Evolutionary conservation across 2,888 invertebrate species (phyloP), one percentile per base, ranked within the genome.

Genomic region (Arctia plantaginis): DNA sequence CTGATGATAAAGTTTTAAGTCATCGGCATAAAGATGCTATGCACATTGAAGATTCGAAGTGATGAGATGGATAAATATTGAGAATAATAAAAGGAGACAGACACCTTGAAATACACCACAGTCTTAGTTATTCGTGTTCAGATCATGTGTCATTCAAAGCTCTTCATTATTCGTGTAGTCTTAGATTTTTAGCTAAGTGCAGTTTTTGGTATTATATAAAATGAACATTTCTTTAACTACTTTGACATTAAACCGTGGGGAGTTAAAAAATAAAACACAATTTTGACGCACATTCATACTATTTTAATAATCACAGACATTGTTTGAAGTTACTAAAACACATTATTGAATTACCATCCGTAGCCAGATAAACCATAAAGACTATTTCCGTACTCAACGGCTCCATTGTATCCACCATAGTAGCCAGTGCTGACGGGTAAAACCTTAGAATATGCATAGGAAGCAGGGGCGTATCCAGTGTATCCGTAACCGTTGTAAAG

Each of bases 391-490:
- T 78, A 78, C 73, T 67, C 80, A 72, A n/a, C n/a, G 23, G 65
- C 72, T n/a, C 59, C 41, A 8, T 59, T 67, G 41, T 72, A 72
- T 10, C 67, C 67, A 35, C 67, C 51, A 51, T 51, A 51, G 23
- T 51, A 51, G 51, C 51, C 23, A 20, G 51, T 20, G 23, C 23
- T 23, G 51, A 20, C 20, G 51, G 51, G 51, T 23, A 51, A 23
- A 1, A 51, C 51, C 8, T 51, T 51, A 51, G 23, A 51, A 20
- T 23, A 51, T 23, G 51, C 51, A 23, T 51, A 86, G 27, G 86
- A 85, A 10, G 85, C 86, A 35, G 86, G 86, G 55, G 76, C 78
- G 33, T 81, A 81, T 33, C 76, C 64, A 30, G 69, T 66, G 20
- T 51, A 51, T 10, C 65, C 69, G 69, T 79, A 82, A 0, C 75